Base-by-base conservation (phyloP, 2,888 invertebrate species). In the Ecliptopera silaceata region DNA sequence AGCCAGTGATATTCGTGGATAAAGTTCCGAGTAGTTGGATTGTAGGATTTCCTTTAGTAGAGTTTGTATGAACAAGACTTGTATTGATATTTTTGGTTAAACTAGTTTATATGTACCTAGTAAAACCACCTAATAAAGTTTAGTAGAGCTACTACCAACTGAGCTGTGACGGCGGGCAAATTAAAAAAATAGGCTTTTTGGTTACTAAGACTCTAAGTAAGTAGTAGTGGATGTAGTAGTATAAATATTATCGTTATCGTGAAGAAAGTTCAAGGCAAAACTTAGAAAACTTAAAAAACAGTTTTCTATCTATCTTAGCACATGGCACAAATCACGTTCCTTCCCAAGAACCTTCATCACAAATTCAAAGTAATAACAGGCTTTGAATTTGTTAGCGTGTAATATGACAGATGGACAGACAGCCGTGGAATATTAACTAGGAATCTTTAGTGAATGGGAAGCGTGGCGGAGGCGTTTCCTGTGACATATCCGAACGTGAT, bases 401-500 rank as follows among this genome's bases (percentile, higher is more conserved):
- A 60, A 60, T 70, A 64, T 72, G 77, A 80, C 72, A 67, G 75
- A 75, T 50, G 46, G 50, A 46, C 74, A 64, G 69, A 79, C 80
- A 67, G 55, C 49, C 56, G 59, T 67, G 66, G 85, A 80, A 87
- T 88, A 82, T 76, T 80, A 80, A 86, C 76, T 76, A 75, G 77
- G 69, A 64, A 38, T 22, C 31, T 52, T 18, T 44, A 51, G 51
- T 61, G 64, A 69, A 73, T 68, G 60, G 59, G 77, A 79, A 78
- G 73, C 73, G 71, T 64, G 64, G 56, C 66, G 68, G 67, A 69
- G 65, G 62, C 65, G 75, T 72, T 83, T 88, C 87, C 88, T 83
- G 82, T 74, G 78, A 81, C 80, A 79, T 71, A 79, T 86, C 74
- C 65, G 79, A 69, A 84, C 87, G 82, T 86, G 86, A 84, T 77